These are phyloP conservation scores for Rotaria magnacalcarata DNA, from an alignment of 2,888 invertebrate species.

Conservation along the genomic window DNA sequence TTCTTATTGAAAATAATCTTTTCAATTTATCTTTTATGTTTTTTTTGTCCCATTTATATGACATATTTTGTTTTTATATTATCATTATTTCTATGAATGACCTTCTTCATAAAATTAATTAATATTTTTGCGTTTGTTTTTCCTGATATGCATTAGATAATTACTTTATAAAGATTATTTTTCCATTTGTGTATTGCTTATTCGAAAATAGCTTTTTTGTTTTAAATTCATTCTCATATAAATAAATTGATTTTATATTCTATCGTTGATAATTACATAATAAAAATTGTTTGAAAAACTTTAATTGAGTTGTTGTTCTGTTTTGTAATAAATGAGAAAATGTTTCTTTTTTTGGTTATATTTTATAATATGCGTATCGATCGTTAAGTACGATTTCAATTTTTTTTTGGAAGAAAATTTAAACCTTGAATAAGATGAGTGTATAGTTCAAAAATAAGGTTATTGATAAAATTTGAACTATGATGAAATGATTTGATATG, in stretches of 20 bases:
- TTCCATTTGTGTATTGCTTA: not conserved
- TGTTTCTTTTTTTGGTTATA: not conserved
- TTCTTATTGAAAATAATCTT: not conserved
- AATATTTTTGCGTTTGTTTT: not conserved
- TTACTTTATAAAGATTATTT: not conserved
- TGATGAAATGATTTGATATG: not conserved
- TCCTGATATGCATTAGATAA: not conserved
- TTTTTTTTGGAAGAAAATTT: not conserved
- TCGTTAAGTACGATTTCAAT: not conserved
- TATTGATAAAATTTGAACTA: not conserved
- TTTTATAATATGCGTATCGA: not conserved
- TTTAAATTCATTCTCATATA: not conserved
- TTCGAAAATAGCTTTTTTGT: not conserved
- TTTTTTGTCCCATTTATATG: not conserved
- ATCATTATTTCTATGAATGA: not conserved
- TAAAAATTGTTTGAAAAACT: not conserved
- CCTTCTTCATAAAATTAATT: not conserved
- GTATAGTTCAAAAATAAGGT: not conserved
- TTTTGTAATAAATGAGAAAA: not conserved
- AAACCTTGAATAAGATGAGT: not conserved
- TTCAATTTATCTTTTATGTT: slow-evolving; percentile 9
- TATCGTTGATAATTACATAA: not conserved
- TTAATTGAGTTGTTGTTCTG: not conserved
- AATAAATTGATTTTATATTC: not conserved
- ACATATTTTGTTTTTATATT: not conserved